phyloP scores from a whole-genome alignment of 1,140 invertebrate genomes.

The Chionoecetes opilio region DNA sequence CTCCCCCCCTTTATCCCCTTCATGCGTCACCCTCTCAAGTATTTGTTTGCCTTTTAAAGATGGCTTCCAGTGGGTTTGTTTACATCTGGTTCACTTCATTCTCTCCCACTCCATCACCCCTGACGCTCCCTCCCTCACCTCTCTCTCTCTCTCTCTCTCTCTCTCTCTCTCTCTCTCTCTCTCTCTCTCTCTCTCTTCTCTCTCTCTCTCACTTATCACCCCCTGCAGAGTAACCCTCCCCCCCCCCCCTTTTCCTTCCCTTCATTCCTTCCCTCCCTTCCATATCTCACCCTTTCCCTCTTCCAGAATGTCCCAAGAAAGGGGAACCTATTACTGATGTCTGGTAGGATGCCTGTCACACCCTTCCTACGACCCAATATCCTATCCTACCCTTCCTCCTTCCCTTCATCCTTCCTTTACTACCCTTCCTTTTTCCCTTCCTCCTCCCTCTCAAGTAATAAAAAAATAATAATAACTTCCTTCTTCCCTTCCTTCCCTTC shows the following conservation, averaged over 20 bases:
- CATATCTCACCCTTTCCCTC: too few species aligned
- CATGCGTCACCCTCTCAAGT: background rate
- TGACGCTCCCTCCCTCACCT: background rate
- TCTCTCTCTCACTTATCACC: too few species aligned
- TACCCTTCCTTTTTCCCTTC: background rate
- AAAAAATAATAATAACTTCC: too few species aligned
- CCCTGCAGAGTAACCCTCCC: too few species aligned
- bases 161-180: background rate
- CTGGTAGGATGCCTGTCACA: background rate
- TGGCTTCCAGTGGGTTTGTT: conserved; percentile 18
- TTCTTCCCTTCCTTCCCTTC: too few species aligned
- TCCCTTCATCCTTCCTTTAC: background rate
- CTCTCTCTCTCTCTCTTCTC: background rate
- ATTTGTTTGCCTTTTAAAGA: conserved; percentile 30
- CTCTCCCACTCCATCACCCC: background rate
- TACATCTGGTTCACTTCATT: background rate
- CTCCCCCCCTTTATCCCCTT: background rate
- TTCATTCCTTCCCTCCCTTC: too few species aligned
- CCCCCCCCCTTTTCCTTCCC: too few species aligned
- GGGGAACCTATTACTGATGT: conserved; percentile 17
- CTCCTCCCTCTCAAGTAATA: background rate
- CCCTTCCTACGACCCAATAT: background rate
- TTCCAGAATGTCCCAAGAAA: background rate
- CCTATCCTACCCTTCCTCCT: background rate
- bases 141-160: background rate